Conservation (phyloP, 1,140 invertebrate genomes). For the Drosophila biarmipes region DNA sequence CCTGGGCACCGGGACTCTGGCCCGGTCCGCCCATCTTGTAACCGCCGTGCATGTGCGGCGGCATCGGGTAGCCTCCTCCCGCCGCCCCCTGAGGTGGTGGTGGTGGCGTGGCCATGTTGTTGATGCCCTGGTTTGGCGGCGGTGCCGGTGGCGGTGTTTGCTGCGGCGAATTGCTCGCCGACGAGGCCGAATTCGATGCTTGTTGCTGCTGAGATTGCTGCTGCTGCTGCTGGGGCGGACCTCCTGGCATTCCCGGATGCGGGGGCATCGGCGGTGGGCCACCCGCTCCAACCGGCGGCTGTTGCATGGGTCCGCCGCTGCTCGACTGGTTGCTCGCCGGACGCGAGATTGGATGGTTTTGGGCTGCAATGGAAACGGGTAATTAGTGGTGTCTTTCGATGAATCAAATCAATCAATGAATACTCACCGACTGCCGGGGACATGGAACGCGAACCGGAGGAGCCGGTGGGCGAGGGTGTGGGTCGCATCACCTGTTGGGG, state of each 20-base stretch:
- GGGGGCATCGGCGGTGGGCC: conserved; percentile 89
- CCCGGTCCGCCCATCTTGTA: conserved; percentile 79
- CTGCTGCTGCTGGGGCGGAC: conserved; percentile 75
- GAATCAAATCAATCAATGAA: neutral
- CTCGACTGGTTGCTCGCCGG: conserved; percentile 95
- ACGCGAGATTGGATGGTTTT: conserved; percentile 85
- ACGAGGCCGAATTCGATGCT: conserved; percentile 76
- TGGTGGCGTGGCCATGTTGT: conserved; percentile 84
- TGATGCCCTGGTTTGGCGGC: conserved; percentile 85
- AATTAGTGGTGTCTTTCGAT: neutral
- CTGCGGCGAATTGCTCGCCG: conserved; percentile 81
- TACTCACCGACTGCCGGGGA: conserved; percentile 96
- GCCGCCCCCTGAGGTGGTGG: conserved; percentile 79
- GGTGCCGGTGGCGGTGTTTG: conserved; percentile 84
- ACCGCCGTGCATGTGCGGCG: conserved; percentile 80
- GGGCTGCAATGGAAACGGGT: conserved; percentile 34
- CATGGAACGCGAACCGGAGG: conserved; percentile 95
- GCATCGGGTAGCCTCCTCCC: conserved; percentile 75
- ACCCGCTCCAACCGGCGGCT: conserved; percentile 86
- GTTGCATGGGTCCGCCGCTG: conserved; percentile 84
- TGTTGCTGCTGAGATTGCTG: conserved; percentile 84
- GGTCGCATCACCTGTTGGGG: conserved; percentile 90
- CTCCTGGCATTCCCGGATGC: conserved; percentile 55
- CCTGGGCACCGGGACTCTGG: conserved; percentile 84
- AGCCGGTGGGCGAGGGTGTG: conserved; percentile 96